Evolutionary conservation across 2,797 vertebrate genomes (phyloP).

Genomic region (Otus scops): DNA sequence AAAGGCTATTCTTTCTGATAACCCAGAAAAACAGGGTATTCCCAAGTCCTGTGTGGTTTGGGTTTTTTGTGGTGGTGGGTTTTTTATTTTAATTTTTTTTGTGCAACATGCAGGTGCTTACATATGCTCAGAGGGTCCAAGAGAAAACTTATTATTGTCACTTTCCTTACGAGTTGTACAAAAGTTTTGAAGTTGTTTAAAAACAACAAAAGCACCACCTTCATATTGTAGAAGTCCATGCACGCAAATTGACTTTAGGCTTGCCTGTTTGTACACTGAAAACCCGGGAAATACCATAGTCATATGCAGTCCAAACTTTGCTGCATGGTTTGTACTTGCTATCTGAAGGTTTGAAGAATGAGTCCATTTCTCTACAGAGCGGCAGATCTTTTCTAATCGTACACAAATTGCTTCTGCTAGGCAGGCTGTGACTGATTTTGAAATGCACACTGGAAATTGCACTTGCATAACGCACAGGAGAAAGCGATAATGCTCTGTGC

Average conservation of each 20-base stretch:
- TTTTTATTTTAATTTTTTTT: background rate
- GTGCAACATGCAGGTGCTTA: background rate
- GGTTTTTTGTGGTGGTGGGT: background rate
- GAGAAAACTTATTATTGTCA: background rate
- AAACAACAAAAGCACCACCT: background rate
- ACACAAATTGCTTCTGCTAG: background rate
- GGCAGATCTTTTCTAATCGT: background rate
- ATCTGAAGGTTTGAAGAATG: background rate
- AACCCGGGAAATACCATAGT: background rate
- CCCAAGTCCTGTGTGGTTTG: background rate
- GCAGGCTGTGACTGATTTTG: background rate
- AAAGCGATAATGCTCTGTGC: no score
- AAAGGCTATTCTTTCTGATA: background rate
- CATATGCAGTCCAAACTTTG: background rate
- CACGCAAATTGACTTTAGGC: background rate
- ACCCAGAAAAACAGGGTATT: background rate
- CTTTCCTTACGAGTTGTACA: background rate
- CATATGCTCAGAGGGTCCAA: background rate
- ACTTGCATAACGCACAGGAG: rapidly evolving
- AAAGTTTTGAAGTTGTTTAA: background rate
- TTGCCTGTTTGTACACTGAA: background rate
- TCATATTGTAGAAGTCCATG: background rate
- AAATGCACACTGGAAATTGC: rapidly evolving
- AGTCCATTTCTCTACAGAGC: background rate
- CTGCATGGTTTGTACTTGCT: background rate